phyloP scores from a whole-genome alignment of 1,140 invertebrate genomes.

The Brachionus paranguensis region DNA sequence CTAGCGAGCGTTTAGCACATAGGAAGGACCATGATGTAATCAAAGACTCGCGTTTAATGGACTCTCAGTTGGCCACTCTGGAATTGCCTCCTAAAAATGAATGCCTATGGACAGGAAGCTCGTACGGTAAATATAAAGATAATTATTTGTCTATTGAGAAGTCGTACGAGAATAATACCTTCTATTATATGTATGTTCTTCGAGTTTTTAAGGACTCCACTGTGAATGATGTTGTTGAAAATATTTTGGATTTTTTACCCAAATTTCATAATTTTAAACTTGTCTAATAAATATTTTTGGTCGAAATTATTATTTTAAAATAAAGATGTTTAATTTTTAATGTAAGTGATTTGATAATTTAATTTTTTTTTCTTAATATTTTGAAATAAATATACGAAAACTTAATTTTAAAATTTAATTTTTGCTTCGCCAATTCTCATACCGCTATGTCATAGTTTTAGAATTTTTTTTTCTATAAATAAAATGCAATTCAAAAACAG shows the following conservation, averaged over 20 bases:
- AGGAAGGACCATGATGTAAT: background rate
- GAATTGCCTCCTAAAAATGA: slow-evolving; percentile 2
- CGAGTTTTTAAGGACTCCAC: background rate
- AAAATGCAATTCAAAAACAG: too few species aligned
- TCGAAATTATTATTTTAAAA: too few species aligned
- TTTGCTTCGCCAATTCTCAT: too few species aligned
- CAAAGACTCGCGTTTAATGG: background rate
- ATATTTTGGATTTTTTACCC: slow-evolving; percentile 23
- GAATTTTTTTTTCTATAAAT: too few species aligned
- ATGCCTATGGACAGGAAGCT: background rate
- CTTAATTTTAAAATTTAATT: too few species aligned
- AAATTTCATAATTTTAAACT: slow-evolving; percentile 34
- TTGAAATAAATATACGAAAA: too few species aligned
- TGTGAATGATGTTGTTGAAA: slow-evolving; percentile 12
- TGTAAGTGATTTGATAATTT: too few species aligned
- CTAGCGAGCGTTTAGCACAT: background rate
- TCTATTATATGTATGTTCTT: slow-evolving; percentile 29
- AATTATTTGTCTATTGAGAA: slow-evolving; percentile 33
- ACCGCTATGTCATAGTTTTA: too few species aligned
- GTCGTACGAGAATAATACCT: background rate
- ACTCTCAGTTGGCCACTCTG: background rate
- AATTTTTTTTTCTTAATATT: too few species aligned
- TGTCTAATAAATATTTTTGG: background rate
- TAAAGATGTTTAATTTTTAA: too few species aligned
- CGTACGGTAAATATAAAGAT: slow-evolving; percentile 10